Percentiles rank a stretch among this genome's conserved stretches.
Evolutionary conservation across 2,888 invertebrate species (phyloP).

Genomic region (Hydrotaea cyrtoneurina): DNA sequence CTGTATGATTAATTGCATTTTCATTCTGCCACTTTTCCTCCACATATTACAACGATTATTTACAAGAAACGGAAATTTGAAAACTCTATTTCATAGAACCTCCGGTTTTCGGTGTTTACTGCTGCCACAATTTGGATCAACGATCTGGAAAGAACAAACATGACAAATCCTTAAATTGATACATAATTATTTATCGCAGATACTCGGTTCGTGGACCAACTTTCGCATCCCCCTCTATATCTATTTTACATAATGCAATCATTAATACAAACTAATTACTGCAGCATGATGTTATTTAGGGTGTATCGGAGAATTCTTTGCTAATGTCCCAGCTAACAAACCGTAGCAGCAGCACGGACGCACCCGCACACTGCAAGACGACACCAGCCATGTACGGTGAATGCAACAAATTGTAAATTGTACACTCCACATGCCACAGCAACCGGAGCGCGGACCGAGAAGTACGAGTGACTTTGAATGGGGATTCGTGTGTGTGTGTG

Average conservation of each 20-base stretch:
- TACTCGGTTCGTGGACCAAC: too few species aligned
- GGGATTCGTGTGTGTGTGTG: slow-evolving; percentile 30
- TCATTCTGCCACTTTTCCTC: too few species aligned
- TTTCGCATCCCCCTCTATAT: too few species aligned
- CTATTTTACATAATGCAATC: slow-evolving; percentile 55
- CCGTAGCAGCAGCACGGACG: background rate
- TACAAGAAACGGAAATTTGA: too few species aligned
- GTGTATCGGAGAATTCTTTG: slow-evolving; percentile 28
- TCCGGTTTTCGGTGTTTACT: too few species aligned
- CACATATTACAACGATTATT: too few species aligned
- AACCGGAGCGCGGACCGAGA: slow-evolving; percentile 1
- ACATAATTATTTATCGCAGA: too few species aligned
- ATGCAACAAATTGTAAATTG: slow-evolving; percentile 37
- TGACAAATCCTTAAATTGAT: too few species aligned
- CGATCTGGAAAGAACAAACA: too few species aligned
- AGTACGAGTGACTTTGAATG: slow-evolving; percentile 44
- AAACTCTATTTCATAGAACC: too few species aligned
- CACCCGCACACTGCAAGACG: slow-evolving; percentile 2
- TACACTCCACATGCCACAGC: slow-evolving; percentile 20
- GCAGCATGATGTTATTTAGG: slow-evolving; percentile 2
- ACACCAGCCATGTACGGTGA: background rate
- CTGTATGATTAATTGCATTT: too few species aligned
- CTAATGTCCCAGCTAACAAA: slow-evolving; percentile 60
- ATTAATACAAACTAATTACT: slow-evolving; percentile 66
- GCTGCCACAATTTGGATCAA: too few species aligned